phyloP scores from a whole-genome alignment of 2,113 vertebrate genomes.

The Pterocles gutturalis region DNA sequence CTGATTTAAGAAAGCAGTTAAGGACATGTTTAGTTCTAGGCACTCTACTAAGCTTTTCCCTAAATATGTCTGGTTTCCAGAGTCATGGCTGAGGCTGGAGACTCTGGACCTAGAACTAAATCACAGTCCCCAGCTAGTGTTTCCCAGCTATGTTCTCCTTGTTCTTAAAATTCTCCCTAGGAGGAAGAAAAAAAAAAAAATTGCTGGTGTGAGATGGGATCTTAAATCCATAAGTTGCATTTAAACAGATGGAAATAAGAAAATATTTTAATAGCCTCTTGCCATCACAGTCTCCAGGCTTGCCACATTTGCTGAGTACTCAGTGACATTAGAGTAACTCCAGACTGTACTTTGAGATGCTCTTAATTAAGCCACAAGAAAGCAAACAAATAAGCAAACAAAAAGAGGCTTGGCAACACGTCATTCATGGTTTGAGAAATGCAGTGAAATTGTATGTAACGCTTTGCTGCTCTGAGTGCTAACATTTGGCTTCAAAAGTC shows the following conservation, averaged over 20 bases:
- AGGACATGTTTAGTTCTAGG: neutral
- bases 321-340: neutral
- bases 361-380: slow-evolving; percentile 22
- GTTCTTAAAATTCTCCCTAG: neutral
- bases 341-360: neutral
- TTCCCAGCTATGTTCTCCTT: neutral
- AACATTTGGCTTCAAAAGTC: slow-evolving; percentile 46
- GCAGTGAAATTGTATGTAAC: neutral
- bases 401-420: neutral
- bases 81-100: neutral
- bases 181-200: neutral
- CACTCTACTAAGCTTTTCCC: neutral
- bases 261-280: neutral
- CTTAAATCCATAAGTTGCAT: neutral
- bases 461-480: neutral
- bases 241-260: neutral
- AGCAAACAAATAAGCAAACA: neutral
- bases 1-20: neutral
- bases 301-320: neutral
- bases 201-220: neutral
- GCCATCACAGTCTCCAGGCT: neutral
- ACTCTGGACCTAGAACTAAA: neutral
- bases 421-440: neutral
- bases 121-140: neutral
- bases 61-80: neutral